phyloP scores from a whole-genome alignment of 2,797 vertebrate genomes.

The Lacerta bilineata region DNA sequence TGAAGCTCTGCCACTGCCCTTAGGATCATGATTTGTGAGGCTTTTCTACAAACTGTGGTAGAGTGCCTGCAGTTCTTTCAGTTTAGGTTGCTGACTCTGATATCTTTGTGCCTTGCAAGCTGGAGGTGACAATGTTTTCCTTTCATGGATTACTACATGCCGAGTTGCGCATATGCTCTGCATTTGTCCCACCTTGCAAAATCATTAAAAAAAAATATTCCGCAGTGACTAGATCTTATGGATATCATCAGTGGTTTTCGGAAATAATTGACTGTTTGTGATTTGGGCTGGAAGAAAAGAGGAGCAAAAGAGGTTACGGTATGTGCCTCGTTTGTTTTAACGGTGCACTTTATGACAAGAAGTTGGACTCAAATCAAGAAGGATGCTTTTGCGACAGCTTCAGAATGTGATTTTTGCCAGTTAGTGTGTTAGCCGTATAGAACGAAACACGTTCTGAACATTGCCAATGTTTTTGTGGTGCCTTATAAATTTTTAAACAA shows the following conservation, averaged over 20 bases:
- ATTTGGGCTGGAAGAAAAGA: slow-evolving; percentile 22
- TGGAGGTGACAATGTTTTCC: not conserved
- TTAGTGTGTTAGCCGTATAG: slow-evolving; percentile 21
- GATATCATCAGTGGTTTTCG: slow-evolving; percentile 50
- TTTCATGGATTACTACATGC: not conserved
- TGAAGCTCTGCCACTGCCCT: too few relatives aligned
- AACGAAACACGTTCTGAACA: slow-evolving; percentile 34
- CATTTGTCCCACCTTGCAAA: slow-evolving; percentile 23
- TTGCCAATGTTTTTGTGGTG: slow-evolving; percentile 39
- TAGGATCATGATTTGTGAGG: too few relatives aligned
- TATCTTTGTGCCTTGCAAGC: not conserved
- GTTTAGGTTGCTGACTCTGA: not conserved
- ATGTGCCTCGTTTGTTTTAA: slow-evolving; percentile 56
- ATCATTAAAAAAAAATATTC: slow-evolving; percentile 44
- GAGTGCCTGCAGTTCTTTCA: too few relatives aligned
- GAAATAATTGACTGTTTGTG: slow-evolving; percentile 23
- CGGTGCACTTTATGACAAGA: slow-evolving; percentile 49
- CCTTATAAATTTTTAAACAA: slow-evolving; percentile 22
- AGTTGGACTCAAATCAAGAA: slow-evolving; percentile 31
- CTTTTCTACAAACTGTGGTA: too few relatives aligned
- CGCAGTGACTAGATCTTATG: slow-evolving; percentile 37
- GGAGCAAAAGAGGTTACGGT: slow-evolving; percentile 11
- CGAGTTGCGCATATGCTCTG: rapidly evolving
- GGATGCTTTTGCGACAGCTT: slow-evolving; percentile 25
- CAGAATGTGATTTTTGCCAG: not conserved